A percentile compares a stretch with the other conserved stretches of the same genome.
phyloP scores from a whole-genome alignment of 2,797 vertebrate genomes.

The Acipenser ruthenus region DNA sequence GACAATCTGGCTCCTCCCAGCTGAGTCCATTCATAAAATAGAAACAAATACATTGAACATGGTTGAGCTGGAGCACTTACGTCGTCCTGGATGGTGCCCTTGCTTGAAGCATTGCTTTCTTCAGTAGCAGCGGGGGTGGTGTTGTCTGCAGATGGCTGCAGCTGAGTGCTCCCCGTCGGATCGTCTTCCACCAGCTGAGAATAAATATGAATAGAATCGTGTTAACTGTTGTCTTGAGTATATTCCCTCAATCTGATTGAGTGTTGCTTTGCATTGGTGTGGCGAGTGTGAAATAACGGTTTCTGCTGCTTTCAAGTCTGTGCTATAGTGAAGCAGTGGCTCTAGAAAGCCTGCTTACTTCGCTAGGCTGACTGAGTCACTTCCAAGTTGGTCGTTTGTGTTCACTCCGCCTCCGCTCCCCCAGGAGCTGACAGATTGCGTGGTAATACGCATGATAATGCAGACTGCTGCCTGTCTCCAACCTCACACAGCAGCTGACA shows the following conservation, averaged over 20 bases:
- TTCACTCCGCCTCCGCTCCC: conserved; percentile 13
- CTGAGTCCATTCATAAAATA: conserved; percentile 58
- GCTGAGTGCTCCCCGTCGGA: conserved; percentile 6
- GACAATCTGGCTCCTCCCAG: conserved; percentile 51
- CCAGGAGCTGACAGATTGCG: conserved; percentile 3
- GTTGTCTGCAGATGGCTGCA: conserved; percentile 12
- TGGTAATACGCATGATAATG: conserved; percentile 16
- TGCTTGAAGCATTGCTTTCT: not conserved
- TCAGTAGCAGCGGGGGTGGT: not conserved
- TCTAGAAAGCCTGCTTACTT: no score
- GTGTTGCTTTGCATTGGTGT: not conserved
- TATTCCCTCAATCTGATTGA: conserved; percentile 13
- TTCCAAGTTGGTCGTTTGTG: not conserved
- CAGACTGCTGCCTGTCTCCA: conserved; percentile 30
- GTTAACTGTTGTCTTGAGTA: conserved; percentile 22
- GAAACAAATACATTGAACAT: conserved; percentile 16
- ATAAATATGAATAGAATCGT: conserved; percentile 12
- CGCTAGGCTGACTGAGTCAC: conserved; percentile 34
- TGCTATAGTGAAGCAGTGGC: not conserved
- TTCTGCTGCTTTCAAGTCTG: not conserved
- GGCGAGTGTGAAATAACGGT: conserved; percentile 13
- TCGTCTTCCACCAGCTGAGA: conserved; percentile 16
- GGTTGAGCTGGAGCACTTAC: not conserved
- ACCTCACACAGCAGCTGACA: conserved; percentile 21
- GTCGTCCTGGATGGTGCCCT: not conserved